Evolutionary conservation across 1,140 invertebrate genomes (phyloP).

Genomic region (Tetranychus urticae): DNA sequence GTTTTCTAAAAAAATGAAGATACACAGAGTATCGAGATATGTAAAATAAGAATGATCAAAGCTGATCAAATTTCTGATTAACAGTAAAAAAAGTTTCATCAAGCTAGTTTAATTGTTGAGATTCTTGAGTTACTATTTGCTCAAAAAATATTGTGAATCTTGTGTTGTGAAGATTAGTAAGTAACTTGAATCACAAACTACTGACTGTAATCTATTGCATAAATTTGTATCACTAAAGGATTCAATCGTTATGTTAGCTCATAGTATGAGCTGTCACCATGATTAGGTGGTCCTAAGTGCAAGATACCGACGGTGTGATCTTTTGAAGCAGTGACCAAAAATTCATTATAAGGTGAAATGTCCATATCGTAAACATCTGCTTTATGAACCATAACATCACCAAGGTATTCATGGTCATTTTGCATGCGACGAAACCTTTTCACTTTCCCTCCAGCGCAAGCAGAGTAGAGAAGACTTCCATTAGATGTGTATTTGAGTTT

Average conservation of each 20-base stretch:
- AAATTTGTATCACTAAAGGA: background rate
- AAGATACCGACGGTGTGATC: slow-evolving; percentile 28
- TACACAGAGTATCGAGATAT: too few species aligned
- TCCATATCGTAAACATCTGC: slow-evolving; percentile 28
- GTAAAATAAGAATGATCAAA: too few species aligned
- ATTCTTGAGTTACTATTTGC: too few species aligned
- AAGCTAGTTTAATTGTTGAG: too few species aligned
- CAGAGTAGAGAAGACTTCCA: slow-evolving; percentile 26
- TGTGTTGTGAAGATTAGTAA: too few species aligned
- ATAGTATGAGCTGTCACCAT: slow-evolving; percentile 27
- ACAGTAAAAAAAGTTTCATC: too few species aligned
- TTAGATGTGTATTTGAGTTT: slow-evolving; percentile 27
- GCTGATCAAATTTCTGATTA: too few species aligned
- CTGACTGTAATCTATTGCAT: too few species aligned
- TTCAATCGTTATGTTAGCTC: slow-evolving; percentile 22
- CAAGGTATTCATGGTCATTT: slow-evolving; percentile 25
- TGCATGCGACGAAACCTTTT: slow-evolving; percentile 25
- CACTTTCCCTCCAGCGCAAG: slow-evolving; percentile 24
- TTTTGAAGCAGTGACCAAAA: slow-evolving; percentile 28
- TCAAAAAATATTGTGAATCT: too few species aligned
- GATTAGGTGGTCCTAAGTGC: slow-evolving; percentile 26
- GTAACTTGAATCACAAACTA: too few species aligned
- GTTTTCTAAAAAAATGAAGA: too few species aligned
- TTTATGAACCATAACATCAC: slow-evolving; percentile 26
- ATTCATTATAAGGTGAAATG: slow-evolving; percentile 30